These are phyloP conservation scores for Microctenopoma steveboyesi DNA, from an alignment of 2,797 vertebrate genomes.

Conservation along the genomic window DNA sequence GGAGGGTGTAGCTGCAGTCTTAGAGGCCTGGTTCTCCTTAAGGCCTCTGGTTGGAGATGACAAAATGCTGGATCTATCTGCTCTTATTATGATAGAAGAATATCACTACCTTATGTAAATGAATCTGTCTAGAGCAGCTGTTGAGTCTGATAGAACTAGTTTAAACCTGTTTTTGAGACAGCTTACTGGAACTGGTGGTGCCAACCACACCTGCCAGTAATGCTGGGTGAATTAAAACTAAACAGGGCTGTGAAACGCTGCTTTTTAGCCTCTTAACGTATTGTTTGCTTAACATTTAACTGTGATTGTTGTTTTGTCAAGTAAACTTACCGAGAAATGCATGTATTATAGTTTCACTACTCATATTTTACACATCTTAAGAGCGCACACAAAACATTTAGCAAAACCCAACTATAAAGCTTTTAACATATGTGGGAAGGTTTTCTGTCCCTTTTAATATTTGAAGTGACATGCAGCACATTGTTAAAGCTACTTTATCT, in stretches of 20 bases:
- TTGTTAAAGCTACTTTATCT: not conserved
- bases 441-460: not conserved
- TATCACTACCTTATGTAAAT: no score
- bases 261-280: no score
- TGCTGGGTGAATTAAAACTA: no score
- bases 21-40: conserved; percentile 21
- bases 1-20: conserved; percentile 1
- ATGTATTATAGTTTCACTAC: not conserved
- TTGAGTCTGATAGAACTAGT: no score
- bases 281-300: not conserved
- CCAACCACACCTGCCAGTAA: no score
- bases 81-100: no score
- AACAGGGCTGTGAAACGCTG: no score
- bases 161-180: no score
- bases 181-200: no score
- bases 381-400: not conserved
- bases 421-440: not conserved
- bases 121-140: no score
- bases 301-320: not conserved
- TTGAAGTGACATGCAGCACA: not conserved
- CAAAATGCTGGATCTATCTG: not conserved
- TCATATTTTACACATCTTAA: not conserved
- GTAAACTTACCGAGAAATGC: not conserved
- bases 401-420: not conserved
- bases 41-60: conserved; percentile 3